These are phyloP conservation scores for Spodoptera frugiperda DNA, from an alignment of 1,140 invertebrate genomes.

Conservation along the genomic window DNA sequence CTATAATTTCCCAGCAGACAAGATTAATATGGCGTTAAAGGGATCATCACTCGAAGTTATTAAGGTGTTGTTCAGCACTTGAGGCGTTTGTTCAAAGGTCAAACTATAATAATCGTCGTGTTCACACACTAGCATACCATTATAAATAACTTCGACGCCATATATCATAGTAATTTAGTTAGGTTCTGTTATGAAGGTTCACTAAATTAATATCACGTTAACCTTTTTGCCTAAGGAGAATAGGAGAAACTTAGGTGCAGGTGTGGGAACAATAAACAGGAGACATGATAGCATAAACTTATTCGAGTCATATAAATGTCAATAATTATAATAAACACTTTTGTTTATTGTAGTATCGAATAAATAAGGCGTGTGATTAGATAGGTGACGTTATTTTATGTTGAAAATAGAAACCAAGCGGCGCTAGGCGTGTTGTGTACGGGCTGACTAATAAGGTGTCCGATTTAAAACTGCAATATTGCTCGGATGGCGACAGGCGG, in stretches of 20 bases:
- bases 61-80: constrained; percentile 32
- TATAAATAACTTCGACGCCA: constrained; percentile 30
- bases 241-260: neutral
- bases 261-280: neutral
- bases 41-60: constrained; percentile 48
- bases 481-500: constrained; percentile 16
- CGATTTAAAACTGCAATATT: constrained; percentile 40
- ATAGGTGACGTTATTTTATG: constrained; percentile 25
- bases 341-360: neutral
- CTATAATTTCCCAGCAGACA: constrained; percentile 58
- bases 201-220: constrained; percentile 40
- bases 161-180: constrained; percentile 34
- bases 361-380: constrained; percentile 10
- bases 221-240: constrained; percentile 18
- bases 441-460: constrained; percentile 30
- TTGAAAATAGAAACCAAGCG: constrained; percentile 19
- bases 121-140: constrained; percentile 30
- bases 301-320: no score
- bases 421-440: neutral
- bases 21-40: constrained; percentile 60
- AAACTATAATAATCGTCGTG: constrained; percentile 54
- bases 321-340: neutral
- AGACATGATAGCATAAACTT: no score
- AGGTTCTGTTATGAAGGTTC: constrained; percentile 3
- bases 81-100: constrained; percentile 61